phyloP scores from a whole-genome alignment of 2,888 invertebrate genomes.

The Petrolisthes cinctipes region DNA sequence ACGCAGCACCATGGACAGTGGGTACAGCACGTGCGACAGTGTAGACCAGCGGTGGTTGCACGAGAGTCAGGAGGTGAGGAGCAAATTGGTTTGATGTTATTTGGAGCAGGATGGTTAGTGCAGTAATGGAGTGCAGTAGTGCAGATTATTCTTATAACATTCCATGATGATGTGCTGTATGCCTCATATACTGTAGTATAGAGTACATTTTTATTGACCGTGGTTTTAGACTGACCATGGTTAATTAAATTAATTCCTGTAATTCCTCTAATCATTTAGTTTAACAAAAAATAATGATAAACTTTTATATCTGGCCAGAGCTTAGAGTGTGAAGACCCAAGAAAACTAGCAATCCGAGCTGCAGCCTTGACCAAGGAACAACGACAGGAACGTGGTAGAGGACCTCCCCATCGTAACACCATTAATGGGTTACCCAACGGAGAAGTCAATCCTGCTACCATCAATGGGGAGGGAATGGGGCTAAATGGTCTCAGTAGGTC shows the following conservation, averaged over 20 bases:
- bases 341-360: constrained; percentile 46
- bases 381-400: constrained; percentile 48
- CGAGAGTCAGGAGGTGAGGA: constrained; percentile 67
- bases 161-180: no score
- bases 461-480: neutral
- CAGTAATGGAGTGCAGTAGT: no score
- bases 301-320: constrained; percentile 20
- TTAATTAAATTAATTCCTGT: no score
- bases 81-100: no score
- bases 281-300: neutral
- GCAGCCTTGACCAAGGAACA: constrained; percentile 55
- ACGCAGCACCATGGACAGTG: constrained; percentile 87
- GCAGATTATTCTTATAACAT: no score
- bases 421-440: constrained; percentile 47
- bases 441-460: constrained; percentile 28
- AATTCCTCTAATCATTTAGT: neutral
- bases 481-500: constrained; percentile 26
- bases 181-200: no score
- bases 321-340: constrained; percentile 47
- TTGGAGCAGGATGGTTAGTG: no score
- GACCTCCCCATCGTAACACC: constrained; percentile 28
- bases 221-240: no score
- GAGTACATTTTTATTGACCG: no score
- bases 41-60: constrained; percentile 72
- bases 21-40: constrained; percentile 88